A percentile compares a stretch with the other conserved stretches of the same genome.
Conservation (phyloP, 64 coral and sea anemone species). For the Dendrophyllia cribrosa region DNA sequence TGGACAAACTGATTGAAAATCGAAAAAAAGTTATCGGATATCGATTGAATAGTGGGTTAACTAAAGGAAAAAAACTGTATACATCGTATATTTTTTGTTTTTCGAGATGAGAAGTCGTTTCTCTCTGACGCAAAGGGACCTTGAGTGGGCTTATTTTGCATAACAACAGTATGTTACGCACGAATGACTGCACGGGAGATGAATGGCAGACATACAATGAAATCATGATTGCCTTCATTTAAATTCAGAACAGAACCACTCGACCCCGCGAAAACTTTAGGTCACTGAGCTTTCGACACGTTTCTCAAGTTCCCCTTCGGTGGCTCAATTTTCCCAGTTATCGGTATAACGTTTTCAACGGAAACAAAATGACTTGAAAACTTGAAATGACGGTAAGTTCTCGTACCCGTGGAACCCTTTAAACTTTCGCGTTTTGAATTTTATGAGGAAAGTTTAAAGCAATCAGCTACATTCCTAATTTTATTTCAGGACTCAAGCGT, state of each 20-base stretch:
- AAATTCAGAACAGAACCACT: conserved; percentile 23
- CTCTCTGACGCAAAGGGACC: background rate
- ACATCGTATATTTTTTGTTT: background rate
- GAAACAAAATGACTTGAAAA: conserved; percentile 4
- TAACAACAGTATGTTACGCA: conserved; percentile 32
- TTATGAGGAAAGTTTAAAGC: background rate
- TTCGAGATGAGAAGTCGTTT: background rate
- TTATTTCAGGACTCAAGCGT: conserved; percentile 69
- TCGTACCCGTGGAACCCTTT: background rate
- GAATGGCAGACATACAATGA: background rate
- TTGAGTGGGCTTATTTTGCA: conserved; percentile 1
- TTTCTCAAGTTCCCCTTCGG: background rate
- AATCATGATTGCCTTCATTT: conserved; percentile 18
- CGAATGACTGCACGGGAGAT: background rate
- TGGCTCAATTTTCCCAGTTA: background rate
- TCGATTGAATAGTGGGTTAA: background rate
- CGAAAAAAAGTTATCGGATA: background rate
- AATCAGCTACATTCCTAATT: background rate
- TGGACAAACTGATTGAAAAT: background rate
- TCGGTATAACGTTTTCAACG: background rate
- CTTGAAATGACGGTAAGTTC: conserved; percentile 4
- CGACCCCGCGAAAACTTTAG: conserved; percentile 39
- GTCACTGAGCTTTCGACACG: conserved; percentile 7
- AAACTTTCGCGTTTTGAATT: background rate
- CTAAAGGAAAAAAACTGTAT: background rate